These are phyloP conservation scores for Cylindroiulus punctatus DNA, from an alignment of 2,888 invertebrate genomes.

Conservation along the genomic window DNA sequence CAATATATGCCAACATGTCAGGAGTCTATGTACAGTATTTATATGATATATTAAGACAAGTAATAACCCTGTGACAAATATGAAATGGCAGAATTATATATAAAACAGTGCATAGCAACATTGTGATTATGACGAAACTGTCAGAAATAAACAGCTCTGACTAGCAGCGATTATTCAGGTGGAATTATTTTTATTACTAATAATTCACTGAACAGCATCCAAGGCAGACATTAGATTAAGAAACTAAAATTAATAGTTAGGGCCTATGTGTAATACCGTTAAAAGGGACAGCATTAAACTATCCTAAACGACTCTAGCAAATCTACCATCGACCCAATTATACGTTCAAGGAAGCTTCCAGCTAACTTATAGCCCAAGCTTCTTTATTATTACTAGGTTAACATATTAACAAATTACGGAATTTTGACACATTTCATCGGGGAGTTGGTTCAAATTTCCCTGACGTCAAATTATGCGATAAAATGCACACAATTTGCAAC, in stretches of 20 bases:
- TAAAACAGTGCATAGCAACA: conserved; percentile 54
- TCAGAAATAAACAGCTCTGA: conserved; percentile 51
- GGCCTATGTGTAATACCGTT: conserved; percentile 27
- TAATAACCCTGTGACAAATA: conserved; percentile 51
- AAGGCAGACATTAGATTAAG: conserved; percentile 40
- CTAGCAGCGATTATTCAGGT: conserved; percentile 44
- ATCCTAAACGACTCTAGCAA: conserved; percentile 23
- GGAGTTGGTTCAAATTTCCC: background rate
- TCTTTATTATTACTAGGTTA: conserved; percentile 36
- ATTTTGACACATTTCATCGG: background rate
- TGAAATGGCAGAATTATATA: conserved; percentile 52
- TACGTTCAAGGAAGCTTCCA: conserved; percentile 7
- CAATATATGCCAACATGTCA: conserved; percentile 48
- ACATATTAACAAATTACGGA: background rate
- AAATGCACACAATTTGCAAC: background rate
- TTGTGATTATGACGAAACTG: conserved; percentile 53
- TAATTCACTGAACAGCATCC: conserved; percentile 43
- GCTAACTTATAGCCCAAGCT: conserved; percentile 22
- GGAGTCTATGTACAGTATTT: conserved; percentile 51
- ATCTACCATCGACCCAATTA: conserved; percentile 40
- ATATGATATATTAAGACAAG: conserved; percentile 51
- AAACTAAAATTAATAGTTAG: conserved; percentile 8
- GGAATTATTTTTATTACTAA: conserved; percentile 42
- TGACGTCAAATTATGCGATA: background rate
- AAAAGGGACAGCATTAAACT: conserved; percentile 15